Percentiles rank a stretch among this genome's conserved stretches.
Conservation (phyloP, 1,140 invertebrate genomes). For the Zelostemma sp. region DNA sequence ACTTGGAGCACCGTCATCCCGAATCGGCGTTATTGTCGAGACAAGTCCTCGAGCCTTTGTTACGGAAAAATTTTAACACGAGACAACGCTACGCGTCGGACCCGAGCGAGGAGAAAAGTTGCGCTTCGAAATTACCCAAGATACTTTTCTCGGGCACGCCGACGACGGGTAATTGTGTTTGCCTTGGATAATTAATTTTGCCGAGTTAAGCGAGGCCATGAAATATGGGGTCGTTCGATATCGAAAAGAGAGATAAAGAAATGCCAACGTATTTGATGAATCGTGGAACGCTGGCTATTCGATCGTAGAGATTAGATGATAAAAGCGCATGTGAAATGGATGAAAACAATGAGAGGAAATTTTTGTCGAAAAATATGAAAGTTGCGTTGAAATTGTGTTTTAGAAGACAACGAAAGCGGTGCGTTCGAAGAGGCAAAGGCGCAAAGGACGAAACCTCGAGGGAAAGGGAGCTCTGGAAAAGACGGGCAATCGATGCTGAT, state of each 20-base stretch:
- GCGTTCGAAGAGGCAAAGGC: conserved; percentile 43
- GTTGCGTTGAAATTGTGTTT: conserved; percentile 35
- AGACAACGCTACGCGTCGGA: conserved; percentile 54
- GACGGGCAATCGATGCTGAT: conserved; percentile 56
- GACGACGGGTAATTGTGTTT: conserved; percentile 51
- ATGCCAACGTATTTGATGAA: too few relatives aligned
- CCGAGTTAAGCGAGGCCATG: too few relatives aligned
- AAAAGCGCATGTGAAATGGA: too few relatives aligned
- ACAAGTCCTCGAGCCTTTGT: conserved; percentile 63
- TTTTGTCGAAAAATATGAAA: too few relatives aligned
- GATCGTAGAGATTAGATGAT: too few relatives aligned
- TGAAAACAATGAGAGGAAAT: too few relatives aligned
- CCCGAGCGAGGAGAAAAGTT: conserved; percentile 39
- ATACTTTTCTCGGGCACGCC: conserved; percentile 50
- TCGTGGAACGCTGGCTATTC: too few relatives aligned
- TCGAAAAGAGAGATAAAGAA: too few relatives aligned
- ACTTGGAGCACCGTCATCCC: conserved; percentile 38
- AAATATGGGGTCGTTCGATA: too few relatives aligned
- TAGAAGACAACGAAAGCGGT: conserved; percentile 71
- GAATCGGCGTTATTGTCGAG: conserved; percentile 61
- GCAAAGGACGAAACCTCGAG: conserved; percentile 44
- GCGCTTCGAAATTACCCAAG: conserved; percentile 45
- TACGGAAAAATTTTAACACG: conserved; percentile 66
- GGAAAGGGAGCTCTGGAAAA: conserved; percentile 34
- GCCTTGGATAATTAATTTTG: too few relatives aligned